Evolutionary conservation across 1,140 invertebrate genomes (phyloP).

Genomic region (Aphaenogaster rudis): DNA sequence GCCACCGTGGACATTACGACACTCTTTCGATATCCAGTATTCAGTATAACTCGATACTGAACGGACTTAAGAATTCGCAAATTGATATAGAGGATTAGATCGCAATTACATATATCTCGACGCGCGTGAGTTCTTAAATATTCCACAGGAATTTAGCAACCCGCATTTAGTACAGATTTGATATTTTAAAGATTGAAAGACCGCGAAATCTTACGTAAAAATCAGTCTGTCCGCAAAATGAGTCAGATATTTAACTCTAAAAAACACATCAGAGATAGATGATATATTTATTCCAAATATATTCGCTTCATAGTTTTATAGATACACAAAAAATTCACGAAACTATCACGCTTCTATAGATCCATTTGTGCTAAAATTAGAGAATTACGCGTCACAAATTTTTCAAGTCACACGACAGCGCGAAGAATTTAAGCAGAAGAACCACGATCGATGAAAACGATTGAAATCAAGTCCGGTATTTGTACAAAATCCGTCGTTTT

Average conservation of each 20-base stretch:
- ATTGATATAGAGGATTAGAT: neutral
- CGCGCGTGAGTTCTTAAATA: neutral
- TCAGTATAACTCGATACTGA: neutral
- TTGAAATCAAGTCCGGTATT: neutral
- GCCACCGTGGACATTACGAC: neutral
- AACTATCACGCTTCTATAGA: neutral
- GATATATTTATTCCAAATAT: neutral
- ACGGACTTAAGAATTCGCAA: neutral
- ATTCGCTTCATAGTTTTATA: neutral
- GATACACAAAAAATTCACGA: neutral
- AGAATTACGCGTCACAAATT: neutral
- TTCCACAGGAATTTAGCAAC: neutral
- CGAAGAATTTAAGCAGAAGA: neutral
- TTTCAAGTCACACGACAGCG: neutral
- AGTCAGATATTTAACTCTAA: neutral
- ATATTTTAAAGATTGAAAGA: neutral
- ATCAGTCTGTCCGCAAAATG: neutral
- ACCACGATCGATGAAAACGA: neutral
- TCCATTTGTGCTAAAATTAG: neutral
- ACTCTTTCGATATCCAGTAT: neutral
- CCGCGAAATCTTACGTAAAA: neutral
- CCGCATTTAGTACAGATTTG: neutral
- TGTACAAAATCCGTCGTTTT: neutral
- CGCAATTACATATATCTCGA: slow-evolving; percentile 20
- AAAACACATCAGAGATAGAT: neutral